Conservation (phyloP, 2,113 vertebrate genomes). For the Diadophis punctatus region DNA sequence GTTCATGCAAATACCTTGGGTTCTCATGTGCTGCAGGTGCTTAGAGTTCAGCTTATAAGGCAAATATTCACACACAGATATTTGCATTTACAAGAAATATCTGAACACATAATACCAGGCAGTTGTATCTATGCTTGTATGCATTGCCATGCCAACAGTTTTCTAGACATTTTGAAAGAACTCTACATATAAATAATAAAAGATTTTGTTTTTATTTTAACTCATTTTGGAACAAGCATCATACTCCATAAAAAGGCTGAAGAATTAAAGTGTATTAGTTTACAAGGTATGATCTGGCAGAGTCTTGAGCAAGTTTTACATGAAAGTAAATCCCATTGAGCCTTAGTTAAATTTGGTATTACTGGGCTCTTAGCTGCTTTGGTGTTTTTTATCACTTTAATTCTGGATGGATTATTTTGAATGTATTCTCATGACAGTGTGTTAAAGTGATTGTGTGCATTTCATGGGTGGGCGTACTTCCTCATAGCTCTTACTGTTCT, state of each 20-base stretch:
- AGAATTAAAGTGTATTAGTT: not conserved
- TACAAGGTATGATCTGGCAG: not conserved
- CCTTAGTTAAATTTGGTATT: not conserved
- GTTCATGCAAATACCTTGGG: not conserved
- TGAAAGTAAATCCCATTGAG: not conserved
- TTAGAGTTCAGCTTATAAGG: not conserved
- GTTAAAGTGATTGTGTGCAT: not conserved
- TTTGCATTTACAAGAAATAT: not conserved
- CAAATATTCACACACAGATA: not conserved
- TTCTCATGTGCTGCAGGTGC: not conserved
- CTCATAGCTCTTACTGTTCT: constrained; percentile 12
- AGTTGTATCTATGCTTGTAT: not conserved
- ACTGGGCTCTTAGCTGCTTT: not conserved
- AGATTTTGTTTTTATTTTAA: not conserved
- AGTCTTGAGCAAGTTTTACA: not conserved
- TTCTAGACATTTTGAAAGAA: not conserved
- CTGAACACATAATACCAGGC: not conserved
- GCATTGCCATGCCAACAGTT: not conserved
- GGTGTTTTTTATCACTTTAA: not conserved
- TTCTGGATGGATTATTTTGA: not conserved
- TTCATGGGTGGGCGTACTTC: not conserved
- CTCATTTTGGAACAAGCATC: not conserved
- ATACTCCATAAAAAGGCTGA: not conserved
- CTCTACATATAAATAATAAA: not conserved
- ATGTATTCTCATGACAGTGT: not conserved